A percentile compares a stretch with the other conserved stretches of the same genome.
Evolutionary conservation across 2,797 vertebrate genomes (phyloP).

Genomic region (Anisognathus igniventris): DNA sequence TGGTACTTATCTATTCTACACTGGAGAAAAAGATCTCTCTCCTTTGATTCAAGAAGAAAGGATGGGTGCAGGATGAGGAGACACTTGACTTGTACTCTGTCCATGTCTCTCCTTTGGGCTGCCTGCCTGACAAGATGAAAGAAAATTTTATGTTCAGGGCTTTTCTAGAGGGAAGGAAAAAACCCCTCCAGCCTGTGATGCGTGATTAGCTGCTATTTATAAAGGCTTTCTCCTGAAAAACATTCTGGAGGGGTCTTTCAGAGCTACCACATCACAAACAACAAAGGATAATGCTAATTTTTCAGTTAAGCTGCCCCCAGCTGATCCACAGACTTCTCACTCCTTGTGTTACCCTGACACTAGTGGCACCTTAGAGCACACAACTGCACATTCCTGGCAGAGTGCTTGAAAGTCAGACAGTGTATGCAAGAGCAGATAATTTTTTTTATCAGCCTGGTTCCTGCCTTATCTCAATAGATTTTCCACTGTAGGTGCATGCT

Average conservation of each 20-base stretch:
- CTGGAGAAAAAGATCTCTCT: background rate
- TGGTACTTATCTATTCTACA: background rate
- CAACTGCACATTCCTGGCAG: background rate
- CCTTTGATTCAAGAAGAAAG: constrained; percentile 9
- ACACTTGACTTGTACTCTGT: background rate
- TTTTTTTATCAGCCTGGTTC: background rate
- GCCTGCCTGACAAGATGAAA: background rate
- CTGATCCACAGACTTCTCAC: background rate
- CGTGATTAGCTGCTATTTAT: background rate
- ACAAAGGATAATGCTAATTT: background rate
- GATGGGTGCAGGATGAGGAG: background rate
- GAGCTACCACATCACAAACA: background rate
- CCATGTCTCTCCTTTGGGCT: background rate
- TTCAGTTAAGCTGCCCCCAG: background rate
- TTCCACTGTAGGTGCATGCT: background rate
- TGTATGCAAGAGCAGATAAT: background rate
- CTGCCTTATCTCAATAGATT: background rate
- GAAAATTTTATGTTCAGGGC: background rate
- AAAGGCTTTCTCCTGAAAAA: background rate
- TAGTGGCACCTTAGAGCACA: background rate
- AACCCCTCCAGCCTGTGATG: background rate
- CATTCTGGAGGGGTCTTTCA: background rate
- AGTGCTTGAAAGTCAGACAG: background rate
- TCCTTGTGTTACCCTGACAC: background rate
- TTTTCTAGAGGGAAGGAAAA: background rate